Evolutionary conservation across 2,888 invertebrate genomes (phyloP).

Genomic region (Portevinia maculata): DNA sequence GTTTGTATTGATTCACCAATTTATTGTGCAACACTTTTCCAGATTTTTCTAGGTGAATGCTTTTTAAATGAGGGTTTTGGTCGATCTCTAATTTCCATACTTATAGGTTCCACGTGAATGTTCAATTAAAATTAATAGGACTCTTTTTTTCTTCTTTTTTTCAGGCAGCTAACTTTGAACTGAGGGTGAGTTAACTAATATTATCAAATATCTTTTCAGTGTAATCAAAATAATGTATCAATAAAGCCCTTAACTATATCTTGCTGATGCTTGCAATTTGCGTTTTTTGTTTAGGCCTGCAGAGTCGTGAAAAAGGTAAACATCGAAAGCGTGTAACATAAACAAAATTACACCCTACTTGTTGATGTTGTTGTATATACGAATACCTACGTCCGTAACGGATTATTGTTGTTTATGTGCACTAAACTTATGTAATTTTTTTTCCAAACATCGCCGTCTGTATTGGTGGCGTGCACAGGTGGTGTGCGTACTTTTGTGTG

Average conservation of each 20-base stretch:
- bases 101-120: not conserved
- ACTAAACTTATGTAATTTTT: not conserved
- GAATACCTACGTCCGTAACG: conserved; percentile 1
- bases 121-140: not conserved
- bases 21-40: conserved; percentile 31
- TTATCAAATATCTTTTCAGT: not conserved
- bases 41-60: conserved; percentile 14
- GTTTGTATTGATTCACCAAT: conserved; percentile 39
- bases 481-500: not conserved
- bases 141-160: not conserved
- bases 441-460: not conserved
- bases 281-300: not conserved
- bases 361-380: conserved; percentile 3
- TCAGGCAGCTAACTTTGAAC: not conserved
- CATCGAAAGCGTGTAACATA: not conserved
- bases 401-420: not conserved
- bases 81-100: not conserved
- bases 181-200: not conserved
- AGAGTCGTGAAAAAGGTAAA: not conserved
- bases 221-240: not conserved
- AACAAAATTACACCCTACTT: not conserved
- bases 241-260: not conserved
- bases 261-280: not conserved
- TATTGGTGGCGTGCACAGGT: not conserved
- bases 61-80: too few relatives aligned